Evolutionary conservation across 2,113 vertebrate genomes (phyloP), one percentile per base, ranked within the genome.

Genomic region (Mus spicilegus): DNA sequence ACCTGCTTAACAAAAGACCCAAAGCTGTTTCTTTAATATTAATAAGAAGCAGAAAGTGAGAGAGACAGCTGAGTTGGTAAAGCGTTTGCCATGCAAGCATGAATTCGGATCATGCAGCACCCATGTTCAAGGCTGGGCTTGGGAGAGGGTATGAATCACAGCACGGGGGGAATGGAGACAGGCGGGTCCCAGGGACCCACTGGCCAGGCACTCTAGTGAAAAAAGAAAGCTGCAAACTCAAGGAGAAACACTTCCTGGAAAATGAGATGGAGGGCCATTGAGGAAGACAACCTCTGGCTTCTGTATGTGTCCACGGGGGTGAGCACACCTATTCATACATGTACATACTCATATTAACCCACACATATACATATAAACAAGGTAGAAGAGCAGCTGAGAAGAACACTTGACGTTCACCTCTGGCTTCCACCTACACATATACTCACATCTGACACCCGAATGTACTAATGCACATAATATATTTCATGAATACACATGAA

Each of bases 11-110:
- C 20, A 36, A 69, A 69, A 54, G 51, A 78, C 22, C 30, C 81
- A 96, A 89, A 78, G 80, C 63, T 69, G 30, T 7, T 90, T 80
- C 72, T 69, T 84, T 49, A 46, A 33, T 36, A 93, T 77, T 80
- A 93, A 1, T 77, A 89, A 78, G 30, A 87, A 14, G 7, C 51
- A 28, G 67, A 33, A 49, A 42, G n/a, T 42, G 46, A 42, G 39
- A 69, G 30, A 70, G 39, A 46, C 5, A 12, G 14, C 82, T 63
- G 81, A 42, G 51, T 28, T 63, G 81, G n/a, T 85, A 17, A 85
- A 85, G n/a, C 7, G 13, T 30, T 30, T 85, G 81, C 81, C 58
- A 7, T 85, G 14, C 58, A 63, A 63, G n/a, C 24, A 42, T 63
- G n/a, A 85, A 63, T 17, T 63, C 13, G 9, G 7, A 9, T 67